Evolutionary conservation across 2,113 vertebrate species (phyloP), one percentile per base, ranked within the genome.

Genomic region (Pygoscelis adeliae): DNA sequence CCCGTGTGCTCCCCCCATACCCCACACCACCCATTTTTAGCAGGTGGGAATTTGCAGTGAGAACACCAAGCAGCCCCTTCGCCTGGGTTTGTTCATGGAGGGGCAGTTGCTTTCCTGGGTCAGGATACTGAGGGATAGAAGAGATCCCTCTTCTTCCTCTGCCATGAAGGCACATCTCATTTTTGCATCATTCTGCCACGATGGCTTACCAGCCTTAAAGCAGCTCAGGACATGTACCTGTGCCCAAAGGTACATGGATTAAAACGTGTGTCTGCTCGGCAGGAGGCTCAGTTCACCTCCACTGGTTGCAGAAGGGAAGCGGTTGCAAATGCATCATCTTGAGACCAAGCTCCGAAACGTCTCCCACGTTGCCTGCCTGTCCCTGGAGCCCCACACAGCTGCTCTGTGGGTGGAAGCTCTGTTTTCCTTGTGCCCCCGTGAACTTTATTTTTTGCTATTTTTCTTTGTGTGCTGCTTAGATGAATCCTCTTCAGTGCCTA

Each of bases 381-480:
- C 96, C 96, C 91, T 1, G 0, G 62, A 94, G 95, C 90, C 91
- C 79, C 87, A 67, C 79, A 83, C 91, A 94, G 82, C 95, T 96
- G 91, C 46, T 86, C 74, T 94, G 89, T 88, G 89, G 78, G 90
- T 96, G 91, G 90, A 93, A 96, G 71, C 67, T 93, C 91, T 95
- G 89, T 95, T 93, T 96, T 90, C 65, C 42, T 5, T 94, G 87
- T 96, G 72, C 84, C 71, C 91, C 71, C 8, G 2, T 96, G 89
- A 96, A 96, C 87, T 93, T 95, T 93, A 85, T 88, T 86, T 96
- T 91, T 93, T 90, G 87, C 87, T 93, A 0, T 70, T 91, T 96
- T 93, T 71, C 63, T 96, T 93, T 85, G 63, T 67, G 22, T 59
- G 55, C 85, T 73, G 67, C 95, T 94, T 88, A 89, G 50, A 89